Evolutionary conservation across 2,888 invertebrate genomes (phyloP).

Genomic region (Sabellastarte sp.): DNA sequence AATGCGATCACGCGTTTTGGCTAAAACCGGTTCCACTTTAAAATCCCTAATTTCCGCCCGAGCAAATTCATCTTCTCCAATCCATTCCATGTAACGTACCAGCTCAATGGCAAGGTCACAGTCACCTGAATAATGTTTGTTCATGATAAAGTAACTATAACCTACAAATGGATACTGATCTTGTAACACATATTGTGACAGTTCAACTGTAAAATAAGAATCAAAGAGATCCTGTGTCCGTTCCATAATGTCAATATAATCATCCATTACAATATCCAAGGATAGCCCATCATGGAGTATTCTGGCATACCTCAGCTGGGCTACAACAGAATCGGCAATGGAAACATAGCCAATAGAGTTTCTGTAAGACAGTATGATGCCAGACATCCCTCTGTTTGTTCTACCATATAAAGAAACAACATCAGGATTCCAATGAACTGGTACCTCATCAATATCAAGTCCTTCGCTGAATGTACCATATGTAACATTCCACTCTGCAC

Average conservation of each 20-base stretch:
- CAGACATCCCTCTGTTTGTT: slow-evolving; percentile 18
- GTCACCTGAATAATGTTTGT: not conserved
- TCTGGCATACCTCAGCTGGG: slow-evolving; percentile 30
- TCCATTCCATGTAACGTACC: slow-evolving; percentile 3
- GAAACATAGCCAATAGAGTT: slow-evolving; percentile 46
- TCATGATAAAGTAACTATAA: not conserved
- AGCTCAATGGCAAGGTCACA: not conserved
- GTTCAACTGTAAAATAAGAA: not conserved
- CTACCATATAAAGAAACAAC: slow-evolving; percentile 9
- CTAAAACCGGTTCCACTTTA: not conserved
- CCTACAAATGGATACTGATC: slow-evolving; percentile 6
- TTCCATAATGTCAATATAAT: not conserved
- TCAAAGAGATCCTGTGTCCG: not conserved
- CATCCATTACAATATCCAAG: not conserved
- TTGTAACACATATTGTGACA: not conserved
- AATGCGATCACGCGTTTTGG: not conserved
- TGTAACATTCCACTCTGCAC: slow-evolving; percentile 34
- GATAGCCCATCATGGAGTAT: not conserved
- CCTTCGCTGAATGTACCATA: slow-evolving; percentile 40
- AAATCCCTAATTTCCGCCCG: not conserved
- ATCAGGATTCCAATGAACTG: slow-evolving; percentile 8
- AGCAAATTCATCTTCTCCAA: not conserved
- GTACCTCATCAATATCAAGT: not conserved
- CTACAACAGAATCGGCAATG: slow-evolving; percentile 32
- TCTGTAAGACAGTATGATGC: slow-evolving; percentile 14